Conservation (phyloP, 2,888 invertebrate species). For the Dryocosmus kuriphilus region DNA sequence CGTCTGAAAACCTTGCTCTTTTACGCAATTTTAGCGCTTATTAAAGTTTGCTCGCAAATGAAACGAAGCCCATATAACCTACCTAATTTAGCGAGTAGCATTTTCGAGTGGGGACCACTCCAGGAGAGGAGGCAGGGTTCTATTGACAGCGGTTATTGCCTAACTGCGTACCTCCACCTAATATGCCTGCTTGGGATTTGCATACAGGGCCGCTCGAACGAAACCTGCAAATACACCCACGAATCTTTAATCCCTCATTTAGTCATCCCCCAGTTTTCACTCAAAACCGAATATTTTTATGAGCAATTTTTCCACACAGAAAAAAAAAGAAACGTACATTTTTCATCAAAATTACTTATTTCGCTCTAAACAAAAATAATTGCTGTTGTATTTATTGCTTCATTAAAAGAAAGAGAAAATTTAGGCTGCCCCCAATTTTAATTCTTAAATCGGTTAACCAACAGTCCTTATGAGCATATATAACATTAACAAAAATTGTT, state of each 20-base stretch:
- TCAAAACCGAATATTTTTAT: slow-evolving; percentile 34
- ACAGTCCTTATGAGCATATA: too few species aligned
- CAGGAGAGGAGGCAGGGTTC: slow-evolving; percentile 71
- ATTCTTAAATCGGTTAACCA: too few species aligned
- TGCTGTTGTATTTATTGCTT: neutral
- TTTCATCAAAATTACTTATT: neutral
- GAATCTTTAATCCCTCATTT: slow-evolving; percentile 73
- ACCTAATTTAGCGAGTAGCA: slow-evolving; percentile 78
- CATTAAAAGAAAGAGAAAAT: neutral
- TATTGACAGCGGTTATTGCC: slow-evolving; percentile 78
- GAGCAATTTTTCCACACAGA: neutral
- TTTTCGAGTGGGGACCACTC: slow-evolving; percentile 77
- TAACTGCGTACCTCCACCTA: slow-evolving; percentile 78
- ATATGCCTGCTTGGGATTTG: slow-evolving; percentile 76
- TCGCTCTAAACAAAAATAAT: neutral
- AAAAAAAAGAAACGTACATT: neutral
- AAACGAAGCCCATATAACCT: slow-evolving; percentile 78
- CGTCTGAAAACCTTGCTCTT: slow-evolving; percentile 78
- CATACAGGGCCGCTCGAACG: slow-evolving; percentile 74
- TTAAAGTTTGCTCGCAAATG: slow-evolving; percentile 78
- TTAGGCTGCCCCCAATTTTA: too few species aligned
- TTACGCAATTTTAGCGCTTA: slow-evolving; percentile 78
- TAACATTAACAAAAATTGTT: too few species aligned
- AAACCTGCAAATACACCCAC: slow-evolving; percentile 75
- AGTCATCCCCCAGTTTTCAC: slow-evolving; percentile 52